Base-by-base conservation (phyloP, 2,888 invertebrate genomes). In the Oxyscelio sp. region DNA sequence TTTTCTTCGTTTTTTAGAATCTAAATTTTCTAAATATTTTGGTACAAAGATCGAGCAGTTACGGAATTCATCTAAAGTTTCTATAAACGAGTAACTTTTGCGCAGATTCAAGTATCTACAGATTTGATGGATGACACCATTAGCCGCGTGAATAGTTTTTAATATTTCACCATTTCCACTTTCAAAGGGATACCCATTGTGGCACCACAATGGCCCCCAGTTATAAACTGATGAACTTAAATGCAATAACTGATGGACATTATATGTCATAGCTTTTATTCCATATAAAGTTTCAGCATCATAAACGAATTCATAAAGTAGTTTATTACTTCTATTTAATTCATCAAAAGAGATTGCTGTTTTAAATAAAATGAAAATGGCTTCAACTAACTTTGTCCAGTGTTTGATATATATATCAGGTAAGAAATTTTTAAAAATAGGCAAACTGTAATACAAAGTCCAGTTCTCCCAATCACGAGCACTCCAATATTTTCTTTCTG, bases 211-310 rank as follows among this genome's bases (percentile, higher is more conserved):
- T n/a, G n/a, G n/a, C n/a, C n/a, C n/a, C n/a, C n/a, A n/a, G n/a
- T n/a, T n/a, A n/a, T n/a, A n/a, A n/a, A n/a, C n/a, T n/a, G n/a
- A n/a, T n/a, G 48, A 3, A 19, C 13, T 4, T 48, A 48, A 15
- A 11, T 48, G 48, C 19, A 48, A 48, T 48, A 48, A 19, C n/a
- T 48, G 48, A n/a, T n/a, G n/a, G n/a, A n/a, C n/a, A n/a, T n/a
- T n/a, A n/a, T n/a, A n/a, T n/a, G n/a, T n/a, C n/a, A 48, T 48
- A 6, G 48, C 15, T 48, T 48, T 15, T 4, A 48, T 48, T 4
- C 48, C 19, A 11, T 48, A 48, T 2, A 48, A 19, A 48, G 15
- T 19, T 48, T 48, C 5, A 19, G 19, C 3, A 48, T 48, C 48
- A 19, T 17, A 48, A 48, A 48, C 48, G 9, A 48, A 48, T 6